These are phyloP conservation scores for Amblyopsis hoosieri DNA, from an alignment of 2,797 vertebrate genomes.

Conservation along the genomic window DNA sequence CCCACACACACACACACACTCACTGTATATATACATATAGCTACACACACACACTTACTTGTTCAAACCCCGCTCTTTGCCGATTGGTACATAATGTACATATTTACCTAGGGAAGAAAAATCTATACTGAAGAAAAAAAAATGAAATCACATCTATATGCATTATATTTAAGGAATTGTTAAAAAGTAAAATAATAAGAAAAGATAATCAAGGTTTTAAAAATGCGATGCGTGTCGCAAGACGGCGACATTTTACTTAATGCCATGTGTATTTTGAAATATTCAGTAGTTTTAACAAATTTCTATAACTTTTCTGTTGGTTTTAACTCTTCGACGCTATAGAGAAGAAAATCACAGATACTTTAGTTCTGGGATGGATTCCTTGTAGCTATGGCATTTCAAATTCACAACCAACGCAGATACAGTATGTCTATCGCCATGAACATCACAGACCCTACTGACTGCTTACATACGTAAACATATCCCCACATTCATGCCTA, in stretches of 20 bases:
- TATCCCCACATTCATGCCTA: conserved; percentile 59
- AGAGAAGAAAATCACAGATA: conserved; percentile 34
- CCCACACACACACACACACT: conserved; percentile 13
- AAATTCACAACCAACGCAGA: conserved; percentile 30
- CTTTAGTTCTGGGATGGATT: conserved; percentile 46
- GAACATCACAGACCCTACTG: conserved; percentile 19
- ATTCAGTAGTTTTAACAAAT: conserved; percentile 82
- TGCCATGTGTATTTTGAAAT: conserved; percentile 81
- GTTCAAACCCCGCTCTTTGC: conserved; percentile 22
- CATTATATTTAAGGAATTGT: conserved; percentile 73
- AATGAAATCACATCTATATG: conserved; percentile 69
- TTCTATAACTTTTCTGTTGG: conserved; percentile 76
- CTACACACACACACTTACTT: conserved; percentile 12
- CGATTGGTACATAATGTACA: conserved; percentile 74
- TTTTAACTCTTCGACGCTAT: conserved; percentile 65
- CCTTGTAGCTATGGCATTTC: conserved; percentile 36
- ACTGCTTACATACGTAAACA: conserved; percentile 51
- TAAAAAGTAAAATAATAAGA: conserved; percentile 28
- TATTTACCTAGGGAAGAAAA: conserved; percentile 77
- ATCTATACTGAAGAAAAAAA: conserved; percentile 63
- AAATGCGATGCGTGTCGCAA: conserved; percentile 58
- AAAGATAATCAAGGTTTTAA: conserved; percentile 62
- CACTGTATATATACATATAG: background rate
- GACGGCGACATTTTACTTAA: conserved; percentile 67
- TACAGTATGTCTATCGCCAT: conserved; percentile 23